Percentiles rank a stretch among this genome's conserved stretches.
phyloP scores from a whole-genome alignment of 2,797 vertebrate genomes.

The Lophotriccus pileatus region DNA sequence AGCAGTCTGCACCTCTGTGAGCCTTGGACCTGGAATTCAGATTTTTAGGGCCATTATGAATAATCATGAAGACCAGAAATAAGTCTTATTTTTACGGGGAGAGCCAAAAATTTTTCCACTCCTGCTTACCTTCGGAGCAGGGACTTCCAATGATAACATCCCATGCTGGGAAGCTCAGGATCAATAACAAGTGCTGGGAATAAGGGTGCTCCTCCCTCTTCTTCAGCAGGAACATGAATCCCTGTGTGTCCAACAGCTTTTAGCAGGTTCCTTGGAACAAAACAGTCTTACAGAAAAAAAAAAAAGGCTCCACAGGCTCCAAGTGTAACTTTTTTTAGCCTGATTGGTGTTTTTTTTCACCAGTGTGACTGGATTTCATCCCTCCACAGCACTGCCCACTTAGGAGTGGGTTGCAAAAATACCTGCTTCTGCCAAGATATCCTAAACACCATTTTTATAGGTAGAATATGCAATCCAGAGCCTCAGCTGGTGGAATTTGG shows the following conservation, averaged over 20 bases:
- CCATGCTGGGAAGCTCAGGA: background rate
- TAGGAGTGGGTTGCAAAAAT: conserved; percentile 25
- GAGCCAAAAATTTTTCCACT: background rate
- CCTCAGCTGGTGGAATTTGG: conserved; percentile 24
- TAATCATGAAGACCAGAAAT: background rate
- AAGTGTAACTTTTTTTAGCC: background rate
- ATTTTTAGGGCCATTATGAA: background rate
- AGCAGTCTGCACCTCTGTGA: background rate
- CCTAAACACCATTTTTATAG: conserved; percentile 55
- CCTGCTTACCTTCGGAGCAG: background rate
- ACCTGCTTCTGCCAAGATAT: conserved; percentile 26
- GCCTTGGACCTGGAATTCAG: background rate
- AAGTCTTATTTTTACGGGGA: background rate
- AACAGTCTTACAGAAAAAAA: background rate
- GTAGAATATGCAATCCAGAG: background rate
- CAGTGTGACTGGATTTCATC: conserved; percentile 30
- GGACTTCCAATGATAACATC: background rate
- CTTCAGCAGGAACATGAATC: background rate
- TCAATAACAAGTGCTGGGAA: background rate
- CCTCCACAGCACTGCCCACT: background rate
- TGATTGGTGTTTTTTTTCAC: background rate
- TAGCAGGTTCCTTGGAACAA: background rate
- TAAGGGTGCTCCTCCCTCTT: background rate
- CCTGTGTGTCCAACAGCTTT: background rate
- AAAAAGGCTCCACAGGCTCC: background rate